Evolutionary conservation across 2,888 invertebrate species (phyloP).

Genomic region (Poecilus cupreus): DNA sequence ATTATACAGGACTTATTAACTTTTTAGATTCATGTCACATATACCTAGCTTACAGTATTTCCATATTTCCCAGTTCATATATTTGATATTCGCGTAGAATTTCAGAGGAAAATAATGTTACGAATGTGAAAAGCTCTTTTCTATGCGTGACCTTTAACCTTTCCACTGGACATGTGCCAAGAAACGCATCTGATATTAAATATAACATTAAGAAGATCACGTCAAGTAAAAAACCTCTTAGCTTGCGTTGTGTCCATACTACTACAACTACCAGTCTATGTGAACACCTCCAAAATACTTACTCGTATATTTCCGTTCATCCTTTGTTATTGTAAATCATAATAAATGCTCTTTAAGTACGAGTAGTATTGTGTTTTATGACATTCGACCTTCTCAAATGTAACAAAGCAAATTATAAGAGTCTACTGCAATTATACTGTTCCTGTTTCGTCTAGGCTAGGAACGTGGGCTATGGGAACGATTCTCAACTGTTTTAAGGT

Average conservation of each 20-base stretch:
- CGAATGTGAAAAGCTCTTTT: neutral
- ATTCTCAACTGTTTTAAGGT: neutral
- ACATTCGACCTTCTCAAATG: neutral
- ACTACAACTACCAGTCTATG: neutral
- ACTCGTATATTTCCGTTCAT: neutral
- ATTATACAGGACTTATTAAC: too few species aligned
- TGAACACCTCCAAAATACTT: neutral
- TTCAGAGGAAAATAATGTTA: neutral
- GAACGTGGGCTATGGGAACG: neutral
- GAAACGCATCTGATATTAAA: neutral
- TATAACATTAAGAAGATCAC: neutral
- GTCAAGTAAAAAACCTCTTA: neutral
- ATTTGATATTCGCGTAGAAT: neutral
- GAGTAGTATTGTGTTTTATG: neutral
- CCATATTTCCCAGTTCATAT: too few species aligned
- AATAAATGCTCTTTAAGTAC: neutral
- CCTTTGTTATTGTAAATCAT: neutral
- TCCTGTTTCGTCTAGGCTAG: neutral
- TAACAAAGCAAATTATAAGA: constrained; percentile 15
- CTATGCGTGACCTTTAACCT: neutral
- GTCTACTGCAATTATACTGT: constrained; percentile 2
- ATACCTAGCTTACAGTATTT: too few species aligned
- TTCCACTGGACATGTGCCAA: constrained; percentile 5
- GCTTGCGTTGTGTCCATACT: too few species aligned
- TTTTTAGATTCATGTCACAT: too few species aligned